These are phyloP conservation scores for Symphodus melops DNA, from an alignment of 2,113 vertebrate genomes.

Conservation along the genomic window DNA sequence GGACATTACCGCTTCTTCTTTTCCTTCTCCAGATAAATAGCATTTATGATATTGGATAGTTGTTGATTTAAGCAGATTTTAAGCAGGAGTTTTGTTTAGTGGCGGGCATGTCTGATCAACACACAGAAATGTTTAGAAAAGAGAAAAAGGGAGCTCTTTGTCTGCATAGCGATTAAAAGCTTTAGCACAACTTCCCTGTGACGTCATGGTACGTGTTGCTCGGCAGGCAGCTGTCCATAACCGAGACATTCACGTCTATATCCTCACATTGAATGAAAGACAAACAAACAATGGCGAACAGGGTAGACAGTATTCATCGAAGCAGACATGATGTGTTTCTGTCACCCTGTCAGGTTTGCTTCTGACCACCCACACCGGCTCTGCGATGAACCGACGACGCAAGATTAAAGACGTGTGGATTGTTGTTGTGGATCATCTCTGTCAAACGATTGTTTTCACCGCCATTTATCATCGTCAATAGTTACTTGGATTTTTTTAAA, in stretches of 20 bases:
- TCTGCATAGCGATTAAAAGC: slow-evolving; percentile 66
- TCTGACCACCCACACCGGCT: slow-evolving; percentile 35
- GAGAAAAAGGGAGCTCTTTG: slow-evolving; percentile 52
- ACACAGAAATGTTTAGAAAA: slow-evolving; percentile 53
- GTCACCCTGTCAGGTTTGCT: background rate
- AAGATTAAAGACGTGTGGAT: background rate
- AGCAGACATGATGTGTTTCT: background rate
- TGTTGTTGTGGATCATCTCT: background rate
- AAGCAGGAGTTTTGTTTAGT: slow-evolving; percentile 67
- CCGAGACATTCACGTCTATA: slow-evolving; percentile 21
- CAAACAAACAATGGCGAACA: slow-evolving; percentile 32
- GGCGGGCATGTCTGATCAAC: slow-evolving; percentile 66
- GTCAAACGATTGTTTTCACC: too few relatives aligned
- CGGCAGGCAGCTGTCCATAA: slow-evolving; percentile 44
- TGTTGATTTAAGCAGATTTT: slow-evolving; percentile 75
- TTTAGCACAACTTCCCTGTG: slow-evolving; percentile 49
- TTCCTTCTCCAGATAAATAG: slow-evolving; percentile 48
- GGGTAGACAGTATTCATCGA: slow-evolving; percentile 1
- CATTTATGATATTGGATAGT: slow-evolving; percentile 66
- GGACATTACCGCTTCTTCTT: slow-evolving; percentile 66
- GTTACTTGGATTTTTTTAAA: too few relatives aligned
- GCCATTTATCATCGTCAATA: too few relatives aligned
- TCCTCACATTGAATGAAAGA: slow-evolving; percentile 43
- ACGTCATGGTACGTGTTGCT: slow-evolving; percentile 44
- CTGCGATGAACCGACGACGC: background rate